Base-by-base conservation (phyloP, 1,140 invertebrate genomes). In the Hyphantria cunea region DNA sequence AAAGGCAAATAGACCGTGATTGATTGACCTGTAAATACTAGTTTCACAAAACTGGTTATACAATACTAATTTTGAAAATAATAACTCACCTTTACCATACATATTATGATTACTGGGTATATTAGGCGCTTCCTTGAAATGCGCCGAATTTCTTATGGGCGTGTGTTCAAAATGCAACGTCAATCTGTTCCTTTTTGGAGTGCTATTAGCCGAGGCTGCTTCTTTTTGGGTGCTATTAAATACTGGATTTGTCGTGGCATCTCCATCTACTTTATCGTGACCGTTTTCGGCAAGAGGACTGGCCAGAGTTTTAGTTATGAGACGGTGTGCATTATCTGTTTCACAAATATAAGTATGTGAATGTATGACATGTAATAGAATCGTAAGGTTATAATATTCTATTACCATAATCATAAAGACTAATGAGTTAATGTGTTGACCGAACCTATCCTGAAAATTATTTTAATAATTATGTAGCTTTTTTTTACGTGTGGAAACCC, bases 81-180 rank as follows among this genome's bases (percentile, higher is more conserved):
- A 0, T 41, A 32, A 68, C 72, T 49, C 32, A 89, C 87, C 87
- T 87, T 90, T 90, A 10, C 77, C 82, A 66, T 82, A 87, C 80
- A 86, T 76, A 48, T 76, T 76, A 48, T 76, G 64, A 61, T 70
- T 85, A 4, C 44, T 54, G 11, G 69, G 74, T 15, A 86, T 64
- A 56, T 76, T 79, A 0, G 93, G 93, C 0, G 95, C 94, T 74
- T 96, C 95, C 65, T 94, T 92, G 45, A 93, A 86, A 70, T 93
- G 92, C 25, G 92, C 85, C 3, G 93, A 94, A 17, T 92, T 92
- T 70, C 93, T 87, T 10, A 91, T 77, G 3, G 93, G 92, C 11
- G 92, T 93, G 53, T 92, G 90, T 17, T 93, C 92, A 62, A 93
- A 91, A 52, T 93, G 92, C 34, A 93, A 65, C 0, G 92, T 93